phyloP scores from a whole-genome alignment of 2,797 vertebrate genomes.

The Lacerta agilis region DNA sequence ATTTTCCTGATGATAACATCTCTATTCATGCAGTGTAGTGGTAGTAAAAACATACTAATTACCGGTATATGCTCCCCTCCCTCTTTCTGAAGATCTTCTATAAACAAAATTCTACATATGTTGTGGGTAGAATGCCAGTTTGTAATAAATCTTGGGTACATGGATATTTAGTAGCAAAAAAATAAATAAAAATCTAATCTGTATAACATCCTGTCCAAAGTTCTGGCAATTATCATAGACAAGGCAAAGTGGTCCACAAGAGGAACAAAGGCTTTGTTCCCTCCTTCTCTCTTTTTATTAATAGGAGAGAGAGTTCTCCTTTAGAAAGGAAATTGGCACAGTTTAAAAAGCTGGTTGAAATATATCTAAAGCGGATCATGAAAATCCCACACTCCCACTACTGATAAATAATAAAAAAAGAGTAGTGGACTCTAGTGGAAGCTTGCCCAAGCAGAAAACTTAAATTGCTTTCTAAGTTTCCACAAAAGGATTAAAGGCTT shows the following conservation, averaged over 20 bases:
- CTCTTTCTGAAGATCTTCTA: constrained; percentile 5
- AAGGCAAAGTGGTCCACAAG: background rate
- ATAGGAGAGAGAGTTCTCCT: constrained; percentile 38
- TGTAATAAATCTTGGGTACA: constrained; percentile 45
- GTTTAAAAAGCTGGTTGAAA: constrained; percentile 59
- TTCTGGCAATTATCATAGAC: constrained; percentile 23
- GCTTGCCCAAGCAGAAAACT: constrained; percentile 52
- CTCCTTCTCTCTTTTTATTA: constrained; percentile 40
- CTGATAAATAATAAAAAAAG: constrained; percentile 34
- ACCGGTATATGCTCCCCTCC: constrained; percentile 15
- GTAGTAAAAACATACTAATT: constrained; percentile 17
- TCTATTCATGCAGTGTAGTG: constrained; percentile 27
- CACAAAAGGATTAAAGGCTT: constrained; percentile 36
- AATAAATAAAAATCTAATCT: constrained; percentile 34
- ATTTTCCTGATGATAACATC: constrained; percentile 45
- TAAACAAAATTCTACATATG: constrained; percentile 28
- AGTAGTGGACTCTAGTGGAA: background rate
- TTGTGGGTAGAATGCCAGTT: constrained; percentile 11
- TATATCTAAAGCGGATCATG: constrained; percentile 57
- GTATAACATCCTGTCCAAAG: constrained; percentile 43
- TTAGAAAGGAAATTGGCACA: constrained; percentile 62
- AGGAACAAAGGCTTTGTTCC: constrained; percentile 29
- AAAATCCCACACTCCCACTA: constrained; percentile 58
- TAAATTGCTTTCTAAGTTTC: constrained; percentile 46
- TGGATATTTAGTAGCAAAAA: constrained; percentile 47